Evolutionary conservation across 2,113 vertebrate species (phyloP).

Genomic region (Zeus faber): DNA sequence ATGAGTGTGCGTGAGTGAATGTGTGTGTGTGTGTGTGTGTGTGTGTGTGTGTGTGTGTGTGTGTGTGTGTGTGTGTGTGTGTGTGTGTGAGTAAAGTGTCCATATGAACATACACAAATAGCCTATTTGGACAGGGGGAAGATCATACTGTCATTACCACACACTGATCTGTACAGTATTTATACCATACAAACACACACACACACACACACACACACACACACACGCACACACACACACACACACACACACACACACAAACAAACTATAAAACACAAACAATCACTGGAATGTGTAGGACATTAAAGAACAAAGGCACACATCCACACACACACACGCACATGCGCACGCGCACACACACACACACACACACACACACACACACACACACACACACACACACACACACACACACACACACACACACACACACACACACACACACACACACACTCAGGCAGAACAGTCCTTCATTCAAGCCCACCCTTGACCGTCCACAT

Average conservation of each 20-base stretch:
- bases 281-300: too few relatives aligned
- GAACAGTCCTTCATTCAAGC: too few relatives aligned
- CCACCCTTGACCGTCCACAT: too few relatives aligned
- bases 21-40: neutral
- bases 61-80: slow-evolving; percentile 7
- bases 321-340: neutral
- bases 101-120: too few relatives aligned
- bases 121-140: too few relatives aligned
- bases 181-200: slow-evolving; percentile 10
- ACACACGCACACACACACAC: neutral
- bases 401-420: slow-evolving; percentile 3
- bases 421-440: too few relatives aligned
- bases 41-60: slow-evolving; percentile 7
- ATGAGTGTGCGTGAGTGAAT: neutral
- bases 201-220: neutral
- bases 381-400: slow-evolving; percentile 5
- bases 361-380: slow-evolving; percentile 10
- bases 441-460: too few relatives aligned
- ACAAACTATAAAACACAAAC: neutral
- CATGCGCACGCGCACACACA: neutral
- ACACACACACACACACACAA: neutral
- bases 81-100: slow-evolving; percentile 1
- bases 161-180: too few relatives aligned
- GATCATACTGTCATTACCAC: too few relatives aligned
- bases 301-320: neutral